Conservation (phyloP, 2,113 vertebrate species). For the Phocoena sinus region DNA sequence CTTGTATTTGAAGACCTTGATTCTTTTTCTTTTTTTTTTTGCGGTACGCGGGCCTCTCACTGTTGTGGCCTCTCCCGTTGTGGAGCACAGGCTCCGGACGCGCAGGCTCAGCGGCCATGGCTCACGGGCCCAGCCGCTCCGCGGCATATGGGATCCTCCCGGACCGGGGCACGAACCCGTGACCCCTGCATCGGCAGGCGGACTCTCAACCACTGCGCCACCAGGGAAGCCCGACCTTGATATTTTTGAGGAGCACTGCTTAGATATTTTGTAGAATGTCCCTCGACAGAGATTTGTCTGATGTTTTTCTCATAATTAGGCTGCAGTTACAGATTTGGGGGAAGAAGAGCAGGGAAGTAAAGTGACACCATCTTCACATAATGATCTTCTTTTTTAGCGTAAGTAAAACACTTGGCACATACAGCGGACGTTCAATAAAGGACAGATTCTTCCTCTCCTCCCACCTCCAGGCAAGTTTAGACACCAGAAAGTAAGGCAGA, state of each 20-base stretch:
- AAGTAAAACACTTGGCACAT: neutral
- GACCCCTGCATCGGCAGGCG: too few relatives aligned
- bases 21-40: too few relatives aligned
- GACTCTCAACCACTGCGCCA: too few relatives aligned
- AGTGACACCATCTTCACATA: neutral
- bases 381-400: neutral
- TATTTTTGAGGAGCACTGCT: neutral
- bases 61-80: too few relatives aligned
- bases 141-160: too few relatives aligned
- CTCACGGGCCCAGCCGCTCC: too few relatives aligned
- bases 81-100: too few relatives aligned
- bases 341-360: neutral
- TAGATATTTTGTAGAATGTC: neutral
- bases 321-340: neutral
- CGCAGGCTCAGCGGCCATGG: too few relatives aligned
- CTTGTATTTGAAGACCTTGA: neutral
- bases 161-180: too few relatives aligned
- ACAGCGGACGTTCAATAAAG: neutral
- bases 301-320: neutral
- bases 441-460: neutral
- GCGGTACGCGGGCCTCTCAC: too few relatives aligned
- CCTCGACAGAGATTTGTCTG: neutral
- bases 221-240: neutral
- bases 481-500: neutral
- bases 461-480: neutral